These are phyloP conservation scores for Agonum fuliginosum DNA, from an alignment of 2,888 invertebrate species.

Conservation along the genomic window DNA sequence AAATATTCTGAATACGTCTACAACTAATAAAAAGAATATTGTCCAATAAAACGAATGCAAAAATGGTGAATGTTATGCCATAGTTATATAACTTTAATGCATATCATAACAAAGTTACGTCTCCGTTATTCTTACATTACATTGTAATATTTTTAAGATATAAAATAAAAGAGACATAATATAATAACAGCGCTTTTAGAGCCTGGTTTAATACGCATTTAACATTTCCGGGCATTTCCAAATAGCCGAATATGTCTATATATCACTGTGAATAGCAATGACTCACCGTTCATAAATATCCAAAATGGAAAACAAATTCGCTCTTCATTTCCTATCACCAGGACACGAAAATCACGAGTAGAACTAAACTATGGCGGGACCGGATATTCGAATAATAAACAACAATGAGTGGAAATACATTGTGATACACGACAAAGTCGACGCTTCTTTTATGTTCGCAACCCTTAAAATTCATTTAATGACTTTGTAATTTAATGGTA, in stretches of 20 bases:
- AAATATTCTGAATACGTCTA: too few species aligned
- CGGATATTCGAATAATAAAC: conserved; percentile 57
- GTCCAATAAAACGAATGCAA: conserved; percentile 16
- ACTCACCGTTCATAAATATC: conserved; percentile 15
- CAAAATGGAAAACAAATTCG: conserved; percentile 38
- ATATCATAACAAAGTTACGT: conserved; percentile 24
- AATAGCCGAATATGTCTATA: conserved; percentile 3
- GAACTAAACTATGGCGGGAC: conserved; percentile 20
- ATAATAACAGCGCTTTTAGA: conserved; percentile 6
- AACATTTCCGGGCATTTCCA: conserved; percentile 12
- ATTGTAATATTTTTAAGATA: conserved; percentile 27
- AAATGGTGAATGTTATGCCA: not conserved
- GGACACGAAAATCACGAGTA: not conserved
- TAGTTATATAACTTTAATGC: conserved; percentile 8
- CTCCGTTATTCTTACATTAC: conserved; percentile 8
- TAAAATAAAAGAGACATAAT: conserved; percentile 8
- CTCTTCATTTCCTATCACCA: conserved; percentile 41
- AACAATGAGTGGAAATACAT: conserved; percentile 7
- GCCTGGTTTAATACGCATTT: not conserved
- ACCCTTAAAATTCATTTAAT: conserved; percentile 57
- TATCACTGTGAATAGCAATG: not conserved
- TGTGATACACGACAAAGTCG: conserved; percentile 19
- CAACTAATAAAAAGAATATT: conserved; percentile 10
- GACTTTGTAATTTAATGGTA: conserved; percentile 54
- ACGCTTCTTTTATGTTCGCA: conserved; percentile 53